Percentiles rank a stretch among this genome's conserved stretches.
These are phyloP conservation scores for Drosophila maculinotata DNA, from an alignment of 2,888 invertebrate genomes.

Conservation along the genomic window DNA sequence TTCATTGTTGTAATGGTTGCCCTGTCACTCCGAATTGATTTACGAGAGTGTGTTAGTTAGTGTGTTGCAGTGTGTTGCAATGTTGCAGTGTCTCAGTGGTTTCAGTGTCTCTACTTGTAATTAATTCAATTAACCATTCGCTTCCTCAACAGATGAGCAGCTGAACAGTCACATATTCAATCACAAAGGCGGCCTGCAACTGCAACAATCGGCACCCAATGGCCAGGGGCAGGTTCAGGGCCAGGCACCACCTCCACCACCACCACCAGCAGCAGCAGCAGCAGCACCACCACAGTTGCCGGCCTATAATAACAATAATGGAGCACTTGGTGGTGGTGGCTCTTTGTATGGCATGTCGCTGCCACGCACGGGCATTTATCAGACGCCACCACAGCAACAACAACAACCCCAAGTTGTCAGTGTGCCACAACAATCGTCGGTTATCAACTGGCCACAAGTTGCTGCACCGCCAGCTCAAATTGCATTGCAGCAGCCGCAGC, in stretches of 20 bases:
- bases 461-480: constrained; percentile 39
- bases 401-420: constrained; percentile 33
- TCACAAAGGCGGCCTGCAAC: constrained; percentile 89
- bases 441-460: constrained; percentile 71
- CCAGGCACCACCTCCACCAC: constrained; percentile 23
- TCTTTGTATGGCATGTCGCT: constrained; percentile 73
- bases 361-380: constrained; percentile 79
- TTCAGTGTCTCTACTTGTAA: constrained; percentile 60
- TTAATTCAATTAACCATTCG: constrained; percentile 72
- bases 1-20: constrained; percentile 73
- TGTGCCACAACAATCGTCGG: constrained; percentile 52
- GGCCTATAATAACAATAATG: constrained; percentile 56
- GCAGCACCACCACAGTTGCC: constrained; percentile 50
- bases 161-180: constrained; percentile 89
- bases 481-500: constrained; percentile 42
- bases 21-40: constrained; percentile 71
- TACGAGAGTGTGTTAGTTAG: constrained; percentile 52
- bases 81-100: too few relatives aligned
- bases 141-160: constrained; percentile 82
- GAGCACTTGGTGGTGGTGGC: constrained; percentile 22
- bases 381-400: constrained; percentile 59
- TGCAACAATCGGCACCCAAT: constrained; percentile 71
- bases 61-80: constrained; percentile 9
- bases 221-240: constrained; percentile 68
- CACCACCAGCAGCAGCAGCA: constrained; percentile 6